Conservation (phyloP, 1,140 invertebrate genomes). For the Drosophila guanche region DNA sequence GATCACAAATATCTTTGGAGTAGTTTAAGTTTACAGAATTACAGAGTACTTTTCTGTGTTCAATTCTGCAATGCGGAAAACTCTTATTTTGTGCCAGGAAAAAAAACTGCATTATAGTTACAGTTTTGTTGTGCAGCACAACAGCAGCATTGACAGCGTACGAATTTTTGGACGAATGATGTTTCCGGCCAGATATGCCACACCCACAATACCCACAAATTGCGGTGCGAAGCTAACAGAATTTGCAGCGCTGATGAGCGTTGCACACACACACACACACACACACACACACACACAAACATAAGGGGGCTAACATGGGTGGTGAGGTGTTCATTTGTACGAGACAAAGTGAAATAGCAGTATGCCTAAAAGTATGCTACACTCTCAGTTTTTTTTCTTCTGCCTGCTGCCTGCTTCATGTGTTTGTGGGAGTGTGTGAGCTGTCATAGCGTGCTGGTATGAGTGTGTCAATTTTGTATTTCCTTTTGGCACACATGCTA, state of each 20-base stretch:
- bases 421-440: conserved; percentile 27
- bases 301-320: conserved; percentile 6
- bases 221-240: conserved; percentile 74
- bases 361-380: conserved; percentile 79
- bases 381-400: conserved; percentile 36
- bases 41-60: background rate
- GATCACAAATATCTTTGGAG: background rate
- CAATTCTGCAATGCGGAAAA: background rate
- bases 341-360: conserved; percentile 78
- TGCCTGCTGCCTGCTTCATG: conserved; percentile 26
- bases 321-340: conserved; percentile 75
- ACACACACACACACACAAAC: conserved; percentile 4
- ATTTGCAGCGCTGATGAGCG: conserved; percentile 70
- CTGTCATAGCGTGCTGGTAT: conserved; percentile 29
- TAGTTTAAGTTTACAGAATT: too few species aligned
- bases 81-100: background rate
- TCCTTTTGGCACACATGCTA: conserved; percentile 40
- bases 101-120: background rate
- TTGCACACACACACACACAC: conserved; percentile 12
- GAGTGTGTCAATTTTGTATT: conserved; percentile 57
- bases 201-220: conserved; percentile 79
- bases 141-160: conserved; percentile 39
- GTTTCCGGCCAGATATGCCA: conserved; percentile 70
- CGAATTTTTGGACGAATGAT: conserved; percentile 71
- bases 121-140: conserved; percentile 17